A percentile compares a stretch with the other conserved stretches of the same genome.
Conservation (phyloP, 2,113 vertebrate genomes). For the Procavia capensis region DNA sequence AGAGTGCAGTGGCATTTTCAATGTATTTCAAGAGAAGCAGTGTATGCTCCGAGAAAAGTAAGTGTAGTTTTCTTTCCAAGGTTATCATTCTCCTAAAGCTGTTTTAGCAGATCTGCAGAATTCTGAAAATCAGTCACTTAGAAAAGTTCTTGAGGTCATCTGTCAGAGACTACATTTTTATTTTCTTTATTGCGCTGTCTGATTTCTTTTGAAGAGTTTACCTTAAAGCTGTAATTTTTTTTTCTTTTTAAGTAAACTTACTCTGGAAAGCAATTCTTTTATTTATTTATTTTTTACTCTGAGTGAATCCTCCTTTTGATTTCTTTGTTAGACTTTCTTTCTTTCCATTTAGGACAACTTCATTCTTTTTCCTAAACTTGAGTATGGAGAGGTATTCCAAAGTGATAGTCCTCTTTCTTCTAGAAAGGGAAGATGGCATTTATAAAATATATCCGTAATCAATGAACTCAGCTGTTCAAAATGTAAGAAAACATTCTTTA, state of each 20-base stretch:
- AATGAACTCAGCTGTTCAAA: neutral
- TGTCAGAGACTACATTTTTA: neutral
- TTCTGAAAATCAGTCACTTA: neutral
- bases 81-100: neutral
- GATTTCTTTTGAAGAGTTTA: neutral
- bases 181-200: neutral
- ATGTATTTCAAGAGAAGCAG: neutral
- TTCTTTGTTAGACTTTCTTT: neutral
- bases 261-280: neutral
- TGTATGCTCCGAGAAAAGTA: neutral
- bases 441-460: neutral
- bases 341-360: neutral
- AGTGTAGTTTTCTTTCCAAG: neutral
- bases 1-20: neutral
- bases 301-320: neutral
- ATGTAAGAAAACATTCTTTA: neutral
- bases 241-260: too few species aligned
- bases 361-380: neutral
- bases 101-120: neutral
- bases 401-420: neutral
- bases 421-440: neutral
- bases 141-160: neutral
- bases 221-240: neutral
- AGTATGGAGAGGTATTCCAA: neutral
- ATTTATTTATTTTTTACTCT: too few species aligned